A percentile compares a stretch with the other conserved stretches of the same genome.
Evolutionary conservation across 2,888 invertebrate genomes (phyloP).

Genomic region (Drosophila borealis): DNA sequence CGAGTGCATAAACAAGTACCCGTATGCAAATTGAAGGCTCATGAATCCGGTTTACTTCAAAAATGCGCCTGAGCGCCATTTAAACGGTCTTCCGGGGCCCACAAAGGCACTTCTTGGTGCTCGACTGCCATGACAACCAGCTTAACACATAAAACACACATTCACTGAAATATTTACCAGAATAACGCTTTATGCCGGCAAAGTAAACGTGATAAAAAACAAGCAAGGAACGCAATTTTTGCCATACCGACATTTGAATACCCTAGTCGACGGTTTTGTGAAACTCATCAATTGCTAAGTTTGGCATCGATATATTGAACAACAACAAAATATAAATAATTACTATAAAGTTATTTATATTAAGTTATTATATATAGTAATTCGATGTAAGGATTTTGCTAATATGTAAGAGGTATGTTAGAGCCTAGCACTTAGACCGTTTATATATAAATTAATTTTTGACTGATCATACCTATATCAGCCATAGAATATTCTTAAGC

Average conservation of each 20-base stretch:
- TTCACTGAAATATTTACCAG: constrained; percentile 52
- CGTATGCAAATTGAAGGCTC: constrained; percentile 6
- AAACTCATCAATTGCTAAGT: too few species aligned
- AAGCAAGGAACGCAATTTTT: neutral
- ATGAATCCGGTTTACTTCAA: constrained; percentile 30
- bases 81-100: constrained; percentile 16
- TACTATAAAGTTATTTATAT: too few species aligned
- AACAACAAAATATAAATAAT: too few species aligned
- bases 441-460: too few species aligned
- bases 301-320: too few species aligned
- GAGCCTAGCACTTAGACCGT: too few species aligned
- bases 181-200: constrained; percentile 52
- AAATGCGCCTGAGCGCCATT: constrained; percentile 32
- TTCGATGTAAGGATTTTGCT: too few species aligned
- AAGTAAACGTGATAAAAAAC: constrained; percentile 39
- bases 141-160: constrained; percentile 21
- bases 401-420: too few species aligned
- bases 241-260: neutral
- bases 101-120: constrained; percentile 1
- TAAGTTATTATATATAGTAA: too few species aligned
- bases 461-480: too few species aligned
- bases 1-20: neutral
- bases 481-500: too few species aligned
- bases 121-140: constrained; percentile 15
- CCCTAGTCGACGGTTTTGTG: neutral